A percentile compares a stretch with the other conserved stretches of the same genome.
Evolutionary conservation across 2,797 vertebrate genomes (phyloP).

Genomic region (Emys orbicularis): DNA sequence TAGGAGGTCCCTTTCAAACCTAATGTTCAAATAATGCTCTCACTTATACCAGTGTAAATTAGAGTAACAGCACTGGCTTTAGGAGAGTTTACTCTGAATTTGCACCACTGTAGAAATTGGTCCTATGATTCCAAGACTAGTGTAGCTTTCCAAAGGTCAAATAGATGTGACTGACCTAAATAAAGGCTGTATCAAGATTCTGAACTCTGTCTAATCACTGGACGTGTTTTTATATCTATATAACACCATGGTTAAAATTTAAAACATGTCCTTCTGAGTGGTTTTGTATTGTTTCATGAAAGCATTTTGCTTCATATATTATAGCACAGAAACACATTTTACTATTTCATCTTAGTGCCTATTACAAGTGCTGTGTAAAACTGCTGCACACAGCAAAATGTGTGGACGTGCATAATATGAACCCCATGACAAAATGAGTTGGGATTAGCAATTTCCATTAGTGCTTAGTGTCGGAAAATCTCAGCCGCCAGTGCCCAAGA

Average conservation of each 20-base stretch:
- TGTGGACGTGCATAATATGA: not conserved
- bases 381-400: constrained; percentile 34
- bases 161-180: not conserved
- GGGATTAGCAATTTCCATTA: constrained; percentile 41
- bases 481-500: not conserved
- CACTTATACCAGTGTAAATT: not conserved
- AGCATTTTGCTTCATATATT: not conserved
- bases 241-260: not conserved
- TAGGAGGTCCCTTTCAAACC: not conserved
- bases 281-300: constrained; percentile 1
- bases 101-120: not conserved
- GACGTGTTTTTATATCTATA: not conserved
- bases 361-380: not conserved
- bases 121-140: not conserved
- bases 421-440: constrained; percentile 27
- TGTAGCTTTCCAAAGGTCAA: not conserved
- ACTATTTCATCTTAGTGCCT: not conserved
- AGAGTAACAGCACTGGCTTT: not conserved
- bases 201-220: not conserved
- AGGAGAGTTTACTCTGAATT: not conserved
- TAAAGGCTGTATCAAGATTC: not conserved
- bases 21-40: not conserved
- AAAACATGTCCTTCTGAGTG: not conserved
- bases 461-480: constrained; percentile 37
- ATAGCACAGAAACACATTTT: not conserved